Evolutionary conservation across 2,888 invertebrate genomes (phyloP).

Genomic region (Pyrocoelia pectoralis): DNA sequence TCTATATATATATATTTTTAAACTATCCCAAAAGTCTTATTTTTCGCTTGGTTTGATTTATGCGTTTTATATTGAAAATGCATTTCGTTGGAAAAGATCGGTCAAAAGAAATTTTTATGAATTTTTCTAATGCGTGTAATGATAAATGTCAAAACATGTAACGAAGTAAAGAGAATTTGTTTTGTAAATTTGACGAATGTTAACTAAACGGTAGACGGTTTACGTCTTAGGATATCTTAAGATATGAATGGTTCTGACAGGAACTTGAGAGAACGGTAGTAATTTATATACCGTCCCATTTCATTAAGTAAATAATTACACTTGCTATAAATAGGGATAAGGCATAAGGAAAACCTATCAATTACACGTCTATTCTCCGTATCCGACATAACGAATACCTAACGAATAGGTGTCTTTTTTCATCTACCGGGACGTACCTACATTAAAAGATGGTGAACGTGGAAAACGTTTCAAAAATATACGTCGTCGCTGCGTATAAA

Average conservation of each 20-base stretch:
- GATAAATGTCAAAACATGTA: slow-evolving; percentile 1
- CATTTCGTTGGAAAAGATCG: background rate
- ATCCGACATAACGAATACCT: background rate
- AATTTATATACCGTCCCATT: slow-evolving; percentile 39
- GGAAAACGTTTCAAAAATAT: slow-evolving; percentile 28
- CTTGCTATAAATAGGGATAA: slow-evolving; percentile 37
- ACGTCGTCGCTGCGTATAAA: slow-evolving; percentile 24
- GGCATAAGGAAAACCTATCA: slow-evolving; percentile 38
- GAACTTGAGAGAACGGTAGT: slow-evolving; percentile 26
- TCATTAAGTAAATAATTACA: slow-evolving; percentile 43
- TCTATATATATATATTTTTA: background rate
- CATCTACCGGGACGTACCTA: background rate
- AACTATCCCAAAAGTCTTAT: slow-evolving; percentile 1
- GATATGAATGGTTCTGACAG: slow-evolving; percentile 31
- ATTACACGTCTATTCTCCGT: slow-evolving; percentile 20
- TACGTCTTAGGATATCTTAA: slow-evolving; percentile 17
- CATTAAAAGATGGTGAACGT: slow-evolving; percentile 16
- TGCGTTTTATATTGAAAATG: background rate
- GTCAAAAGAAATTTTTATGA: background rate
- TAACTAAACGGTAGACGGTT: slow-evolving; percentile 14
- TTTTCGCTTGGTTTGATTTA: background rate
- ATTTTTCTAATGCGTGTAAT: background rate
- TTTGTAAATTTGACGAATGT: slow-evolving; percentile 21
- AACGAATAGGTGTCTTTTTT: slow-evolving; percentile 21
- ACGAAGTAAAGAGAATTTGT: slow-evolving; percentile 6